Conservation (phyloP, 2,797 vertebrate species). For the Sciaenops ocellatus region DNA sequence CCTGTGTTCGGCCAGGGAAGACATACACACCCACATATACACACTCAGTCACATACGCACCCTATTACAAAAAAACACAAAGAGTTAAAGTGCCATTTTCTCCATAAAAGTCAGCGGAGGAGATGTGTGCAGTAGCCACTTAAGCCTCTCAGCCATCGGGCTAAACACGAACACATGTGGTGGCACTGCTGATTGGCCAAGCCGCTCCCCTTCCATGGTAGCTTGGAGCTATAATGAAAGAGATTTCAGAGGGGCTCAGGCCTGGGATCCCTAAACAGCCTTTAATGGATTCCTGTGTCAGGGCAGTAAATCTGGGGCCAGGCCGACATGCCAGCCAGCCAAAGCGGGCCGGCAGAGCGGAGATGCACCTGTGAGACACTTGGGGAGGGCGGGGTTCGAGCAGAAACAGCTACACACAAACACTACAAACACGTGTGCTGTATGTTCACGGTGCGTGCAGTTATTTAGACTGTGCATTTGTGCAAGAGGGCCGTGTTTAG, state of each 20-base stretch:
- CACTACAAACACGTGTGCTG: conserved; percentile 16
- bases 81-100: conserved; percentile 83
- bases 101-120: conserved; percentile 84
- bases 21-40: conserved; percentile 45
- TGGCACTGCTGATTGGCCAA: conserved; percentile 79
- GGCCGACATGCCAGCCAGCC: conserved; percentile 70
- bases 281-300: conserved; percentile 92
- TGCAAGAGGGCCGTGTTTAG: conserved; percentile 70
- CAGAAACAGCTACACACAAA: conserved; percentile 20
- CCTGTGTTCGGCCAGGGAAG: conserved; percentile 60
- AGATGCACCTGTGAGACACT: conserved; percentile 86
- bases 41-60: conserved; percentile 55
- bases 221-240: conserved; percentile 88
- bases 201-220: conserved; percentile 80
- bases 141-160: conserved; percentile 81
- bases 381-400: conserved; percentile 47
- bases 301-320: conserved; percentile 84
- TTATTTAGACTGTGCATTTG: conserved; percentile 80
- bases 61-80: conserved; percentile 70
- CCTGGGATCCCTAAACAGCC: conserved; percentile 86
- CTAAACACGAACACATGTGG: conserved; percentile 89
- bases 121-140: conserved; percentile 85
- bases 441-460: conserved; percentile 64
- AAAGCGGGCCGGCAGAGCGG: conserved; percentile 55
- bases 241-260: conserved; percentile 85